Conservation (phyloP, 37 sponge, comb jelly and placozoan genomes). For the Chondrosia reniformis region DNA sequence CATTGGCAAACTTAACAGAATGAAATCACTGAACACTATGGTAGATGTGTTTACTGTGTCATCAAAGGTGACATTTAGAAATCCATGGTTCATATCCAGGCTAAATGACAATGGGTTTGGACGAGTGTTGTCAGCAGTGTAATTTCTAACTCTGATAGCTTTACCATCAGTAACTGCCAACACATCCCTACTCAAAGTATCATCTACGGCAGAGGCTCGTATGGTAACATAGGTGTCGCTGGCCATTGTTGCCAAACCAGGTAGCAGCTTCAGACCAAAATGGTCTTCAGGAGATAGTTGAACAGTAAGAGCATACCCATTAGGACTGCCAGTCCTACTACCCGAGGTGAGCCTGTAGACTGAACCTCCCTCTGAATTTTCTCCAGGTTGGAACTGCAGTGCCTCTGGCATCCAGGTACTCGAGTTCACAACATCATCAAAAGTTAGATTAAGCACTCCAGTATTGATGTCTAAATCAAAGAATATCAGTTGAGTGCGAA, state of each 20-base stretch:
- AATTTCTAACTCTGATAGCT: conserved; percentile 57
- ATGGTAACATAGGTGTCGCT: conserved; percentile 69
- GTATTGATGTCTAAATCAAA: conserved; percentile 84
- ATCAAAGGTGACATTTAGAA: conserved; percentile 66
- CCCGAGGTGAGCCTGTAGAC: conserved; percentile 46
- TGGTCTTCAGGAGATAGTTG: conserved; percentile 71
- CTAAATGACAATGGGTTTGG: conserved; percentile 51
- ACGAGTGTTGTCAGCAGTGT: conserved; percentile 42
- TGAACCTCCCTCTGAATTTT: conserved; percentile 16
- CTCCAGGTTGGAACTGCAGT: conserved; percentile 54
- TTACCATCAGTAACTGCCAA: conserved; percentile 86
- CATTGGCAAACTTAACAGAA: conserved; percentile 17
- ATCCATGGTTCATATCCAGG: conserved; percentile 64
- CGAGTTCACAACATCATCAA: conserved; percentile 81
- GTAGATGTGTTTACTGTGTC: conserved; percentile 78
- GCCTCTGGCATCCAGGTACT: conserved; percentile 70
- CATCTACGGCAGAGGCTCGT: conserved; percentile 81
- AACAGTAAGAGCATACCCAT: conserved; percentile 67
- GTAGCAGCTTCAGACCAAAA: conserved; percentile 48
- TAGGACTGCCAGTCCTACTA: conserved; percentile 29
- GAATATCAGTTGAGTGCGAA: conserved; percentile 43
- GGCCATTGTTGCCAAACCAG: conserved; percentile 52
- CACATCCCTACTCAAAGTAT: conserved; percentile 71
- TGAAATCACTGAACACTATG: conserved; percentile 40
- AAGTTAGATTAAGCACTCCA: conserved; percentile 72